Percentiles rank a stretch among this genome's conserved stretches.
phyloP scores from a whole-genome alignment of 2,888 invertebrate species.

The Metopia argyrocephala region DNA sequence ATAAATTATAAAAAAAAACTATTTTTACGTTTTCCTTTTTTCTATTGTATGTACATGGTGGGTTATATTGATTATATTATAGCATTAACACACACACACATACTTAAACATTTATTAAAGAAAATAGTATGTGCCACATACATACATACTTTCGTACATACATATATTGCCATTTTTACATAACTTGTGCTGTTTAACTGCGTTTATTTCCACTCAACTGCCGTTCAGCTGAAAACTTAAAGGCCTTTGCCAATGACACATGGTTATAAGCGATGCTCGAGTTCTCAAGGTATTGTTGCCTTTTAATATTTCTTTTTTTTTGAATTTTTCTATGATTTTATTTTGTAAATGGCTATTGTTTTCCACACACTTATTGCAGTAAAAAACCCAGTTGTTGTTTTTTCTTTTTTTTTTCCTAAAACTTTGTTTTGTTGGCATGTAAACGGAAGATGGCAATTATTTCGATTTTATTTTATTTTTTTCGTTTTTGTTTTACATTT shows the following conservation, averaged over 20 bases:
- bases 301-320: slow-evolving; percentile 29
- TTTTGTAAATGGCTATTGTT: slow-evolving; percentile 48
- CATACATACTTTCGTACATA: not conserved
- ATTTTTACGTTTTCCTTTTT: slow-evolving; percentile 15
- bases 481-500: slow-evolving; percentile 18
- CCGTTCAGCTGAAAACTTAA: slow-evolving; percentile 36
- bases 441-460: slow-evolving; percentile 58
- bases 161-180: slow-evolving; percentile 17
- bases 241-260: slow-evolving; percentile 64
- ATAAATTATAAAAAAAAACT: slow-evolving; percentile 33
- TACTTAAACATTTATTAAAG: not conserved
- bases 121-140: not conserved
- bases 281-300: slow-evolving; percentile 62
- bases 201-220: slow-evolving; percentile 47
- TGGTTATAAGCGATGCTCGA: slow-evolving; percentile 45
- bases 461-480: slow-evolving; percentile 13
- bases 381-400: slow-evolving; percentile 29
- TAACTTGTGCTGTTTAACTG: slow-evolving; percentile 19
- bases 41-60: slow-evolving; percentile 36
- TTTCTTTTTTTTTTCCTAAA: not conserved
- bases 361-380: not conserved
- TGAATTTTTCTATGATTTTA: slow-evolving; percentile 12
- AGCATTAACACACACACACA: slow-evolving; percentile 26
- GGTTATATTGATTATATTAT: slow-evolving; percentile 65
- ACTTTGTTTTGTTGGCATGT: not conserved